Conservation (phyloP, 1,140 invertebrate species). For the Adoxophyes honmai region DNA sequence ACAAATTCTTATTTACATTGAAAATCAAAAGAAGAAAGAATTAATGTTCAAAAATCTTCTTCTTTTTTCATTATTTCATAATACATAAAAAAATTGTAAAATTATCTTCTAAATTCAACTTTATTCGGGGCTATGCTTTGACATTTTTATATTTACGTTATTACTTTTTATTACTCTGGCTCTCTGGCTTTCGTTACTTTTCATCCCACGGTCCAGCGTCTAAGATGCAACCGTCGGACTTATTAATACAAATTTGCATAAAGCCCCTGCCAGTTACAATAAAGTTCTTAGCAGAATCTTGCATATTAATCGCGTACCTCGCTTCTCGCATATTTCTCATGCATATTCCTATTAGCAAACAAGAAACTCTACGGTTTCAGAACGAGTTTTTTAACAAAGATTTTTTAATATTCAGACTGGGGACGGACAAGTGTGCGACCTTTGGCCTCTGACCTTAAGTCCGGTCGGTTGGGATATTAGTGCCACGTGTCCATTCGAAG, state of each 20-base stretch:
- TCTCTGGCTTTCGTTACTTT: not conserved
- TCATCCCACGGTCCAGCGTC: slow-evolving; percentile 6
- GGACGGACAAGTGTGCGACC: slow-evolving; percentile 10
- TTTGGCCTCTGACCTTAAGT: slow-evolving; percentile 4
- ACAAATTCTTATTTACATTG: too few species aligned
- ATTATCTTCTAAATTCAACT: too few species aligned
- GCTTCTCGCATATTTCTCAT: not conserved
- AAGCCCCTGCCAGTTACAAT: slow-evolving; percentile 1
- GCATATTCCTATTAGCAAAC: slow-evolving; percentile 11
- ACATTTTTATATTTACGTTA: too few species aligned
- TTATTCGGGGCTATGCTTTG: too few species aligned
- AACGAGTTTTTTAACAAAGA: not conserved
- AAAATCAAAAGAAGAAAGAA: too few species aligned
- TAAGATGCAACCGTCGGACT: not conserved
- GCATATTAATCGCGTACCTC: not conserved
- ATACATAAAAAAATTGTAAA: too few species aligned
- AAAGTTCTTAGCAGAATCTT: slow-evolving; percentile 9
- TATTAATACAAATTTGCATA: slow-evolving; percentile 12
- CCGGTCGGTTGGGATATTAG: not conserved
- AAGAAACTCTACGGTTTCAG: not conserved
- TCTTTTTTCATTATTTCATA: too few species aligned
- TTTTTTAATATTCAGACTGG: not conserved
- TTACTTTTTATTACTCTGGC: too few species aligned
- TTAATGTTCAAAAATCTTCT: too few species aligned
- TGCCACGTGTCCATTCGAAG: slow-evolving; percentile 7